phyloP scores from a whole-genome alignment of 2,797 vertebrate genomes.

The Toxotes lorentzi region DNA sequence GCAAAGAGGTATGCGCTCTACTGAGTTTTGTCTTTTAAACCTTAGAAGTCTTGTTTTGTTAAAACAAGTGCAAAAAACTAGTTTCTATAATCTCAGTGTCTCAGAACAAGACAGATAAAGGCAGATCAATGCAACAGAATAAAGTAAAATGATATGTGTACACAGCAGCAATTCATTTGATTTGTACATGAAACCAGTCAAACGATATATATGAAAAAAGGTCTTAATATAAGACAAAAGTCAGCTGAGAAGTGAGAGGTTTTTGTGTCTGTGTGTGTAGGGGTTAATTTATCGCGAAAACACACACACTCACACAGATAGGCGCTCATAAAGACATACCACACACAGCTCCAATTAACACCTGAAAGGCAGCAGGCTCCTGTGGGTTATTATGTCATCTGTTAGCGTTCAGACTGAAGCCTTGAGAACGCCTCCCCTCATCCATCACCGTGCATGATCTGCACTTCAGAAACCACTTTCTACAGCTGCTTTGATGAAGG shows the following conservation, averaged over 20 bases:
- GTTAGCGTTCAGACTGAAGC: constrained; percentile 87
- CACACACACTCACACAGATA: background rate
- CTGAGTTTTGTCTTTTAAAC: background rate
- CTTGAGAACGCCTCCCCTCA: constrained; percentile 67
- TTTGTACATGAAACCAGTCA: background rate
- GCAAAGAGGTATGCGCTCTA: no score
- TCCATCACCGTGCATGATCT: constrained; percentile 66
- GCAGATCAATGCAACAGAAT: background rate
- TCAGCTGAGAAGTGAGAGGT: background rate
- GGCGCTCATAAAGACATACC: constrained; percentile 11
- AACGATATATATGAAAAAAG: no score
- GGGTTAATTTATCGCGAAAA: background rate
- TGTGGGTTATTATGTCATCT: constrained; percentile 85
- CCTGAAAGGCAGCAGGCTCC: constrained; percentile 80
- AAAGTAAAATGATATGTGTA: background rate
- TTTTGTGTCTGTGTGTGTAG: background rate
- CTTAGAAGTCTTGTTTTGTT: background rate
- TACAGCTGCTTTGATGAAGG: constrained; percentile 17
- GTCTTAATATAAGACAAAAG: background rate
- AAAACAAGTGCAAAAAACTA: no score
- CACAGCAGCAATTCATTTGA: background rate
- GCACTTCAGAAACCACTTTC: constrained; percentile 22
- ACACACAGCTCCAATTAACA: constrained; percentile 78
- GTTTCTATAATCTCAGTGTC: background rate
- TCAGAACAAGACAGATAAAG: background rate